Conservation (phyloP, 37 sponge, comb jelly and placozoan genomes). For the Halisarca cf. caerulea region DNA sequence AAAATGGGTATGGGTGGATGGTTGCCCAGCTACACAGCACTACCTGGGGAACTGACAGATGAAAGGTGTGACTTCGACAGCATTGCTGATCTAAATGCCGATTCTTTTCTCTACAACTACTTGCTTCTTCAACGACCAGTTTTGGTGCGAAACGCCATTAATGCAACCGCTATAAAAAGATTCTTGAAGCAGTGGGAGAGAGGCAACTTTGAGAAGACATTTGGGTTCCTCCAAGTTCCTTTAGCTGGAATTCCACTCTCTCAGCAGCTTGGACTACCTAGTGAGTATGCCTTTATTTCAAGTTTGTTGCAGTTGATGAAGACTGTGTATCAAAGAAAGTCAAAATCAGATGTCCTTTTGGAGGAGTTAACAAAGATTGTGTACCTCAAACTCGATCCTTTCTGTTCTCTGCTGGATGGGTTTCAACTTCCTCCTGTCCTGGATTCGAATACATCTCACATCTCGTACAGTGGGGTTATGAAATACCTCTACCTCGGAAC, state of each 20-base stretch:
- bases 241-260: constrained; percentile 52
- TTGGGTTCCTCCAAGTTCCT: constrained; percentile 53
- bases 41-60: constrained; percentile 64
- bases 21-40: constrained; percentile 37
- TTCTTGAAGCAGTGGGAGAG: constrained; percentile 60
- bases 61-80: constrained; percentile 89
- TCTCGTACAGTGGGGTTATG: constrained; percentile 34
- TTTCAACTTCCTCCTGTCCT: constrained; percentile 64
- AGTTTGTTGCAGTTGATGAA: background rate
- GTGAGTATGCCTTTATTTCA: background rate
- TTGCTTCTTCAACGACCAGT: constrained; percentile 77
- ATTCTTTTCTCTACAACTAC: constrained; percentile 75
- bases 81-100: constrained; percentile 27
- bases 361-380: background rate
- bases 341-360: too few species aligned
- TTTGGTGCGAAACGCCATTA: constrained; percentile 68
- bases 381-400: background rate
- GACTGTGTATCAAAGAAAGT: background rate
- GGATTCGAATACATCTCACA: constrained; percentile 60
- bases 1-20: constrained; percentile 60
- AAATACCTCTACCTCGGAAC: constrained; percentile 69
- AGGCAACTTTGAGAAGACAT: constrained; percentile 65
- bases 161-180: constrained; percentile 37
- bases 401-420: constrained; percentile 54
- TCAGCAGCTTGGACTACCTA: constrained; percentile 33